Base-by-base conservation (phyloP, 2,888 invertebrate species). In the Lacanobia wlatinum region DNA sequence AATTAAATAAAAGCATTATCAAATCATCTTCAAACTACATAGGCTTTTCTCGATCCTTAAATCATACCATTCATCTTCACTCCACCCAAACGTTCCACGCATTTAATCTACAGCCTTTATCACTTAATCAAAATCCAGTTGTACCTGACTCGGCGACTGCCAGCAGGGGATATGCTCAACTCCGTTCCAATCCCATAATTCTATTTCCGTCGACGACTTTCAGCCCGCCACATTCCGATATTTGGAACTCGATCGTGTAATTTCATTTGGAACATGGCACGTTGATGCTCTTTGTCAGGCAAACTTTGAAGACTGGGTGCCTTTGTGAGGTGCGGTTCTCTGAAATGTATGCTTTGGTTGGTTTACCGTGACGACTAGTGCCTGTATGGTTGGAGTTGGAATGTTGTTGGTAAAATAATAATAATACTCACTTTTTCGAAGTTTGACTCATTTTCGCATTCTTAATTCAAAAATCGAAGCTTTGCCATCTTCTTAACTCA, bases 181-280 rank as follows among this genome's bases (percentile, higher is more conserved):
- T 78, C 55, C 21, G 9, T 53, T 21, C 7, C 38, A 59, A 43
- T 61, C 2, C 14, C 5, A 52, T 60, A 75, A 76, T 61, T 48
- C 40, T 21, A 81, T 78, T 56, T 40, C n/a, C 60, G 23, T 56
- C n/a, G 6, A 6, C 18, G 14, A 46, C 82, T 60, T 64, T 14
- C 50, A 81, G 6, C 56, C 40, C 14, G 12, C 52, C 34, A 40
- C 21, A 69, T 76, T 76, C 48, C 34, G 21, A 61, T 76, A 76
- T 76, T 64, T 52, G 52, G 23, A 60, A 52, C 69, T 61, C 12
- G 43, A 65, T 48, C 8, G 16, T 23, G 55, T 69, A 78, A 69
- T 76, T 81, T 68, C 1, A 81, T 78, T 81, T 76, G 9, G 8
- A 60, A 52, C 46, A 46, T 18, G 48, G 61, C 14, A 61, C 28